Conservation (phyloP, 1,140 invertebrate species). For the Paralvinella palmiformis region DNA sequence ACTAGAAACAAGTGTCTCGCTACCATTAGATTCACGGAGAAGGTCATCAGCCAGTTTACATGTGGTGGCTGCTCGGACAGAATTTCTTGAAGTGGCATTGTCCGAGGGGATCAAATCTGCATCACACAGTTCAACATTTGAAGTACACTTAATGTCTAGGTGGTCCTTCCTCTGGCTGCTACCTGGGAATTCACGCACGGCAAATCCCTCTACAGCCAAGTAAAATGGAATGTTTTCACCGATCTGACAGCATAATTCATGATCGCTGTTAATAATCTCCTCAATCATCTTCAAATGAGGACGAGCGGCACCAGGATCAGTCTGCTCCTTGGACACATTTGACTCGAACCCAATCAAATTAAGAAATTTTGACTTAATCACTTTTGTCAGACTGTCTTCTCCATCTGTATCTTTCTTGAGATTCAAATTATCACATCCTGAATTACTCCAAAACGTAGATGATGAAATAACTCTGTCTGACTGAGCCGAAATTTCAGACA, state of each 20-base stretch:
- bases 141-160: neutral
- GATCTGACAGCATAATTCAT: neutral
- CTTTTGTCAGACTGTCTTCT: neutral
- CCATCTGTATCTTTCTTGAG: too few species aligned
- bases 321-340: neutral
- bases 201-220: constrained; percentile 6
- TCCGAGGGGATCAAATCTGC: neutral
- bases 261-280: neutral
- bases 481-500: too few species aligned
- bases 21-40: neutral
- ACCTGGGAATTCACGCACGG: constrained; percentile 18
- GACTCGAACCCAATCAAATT: neutral
- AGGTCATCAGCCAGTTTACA: neutral
- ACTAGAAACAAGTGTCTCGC: neutral
- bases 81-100: neutral
- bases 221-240: constrained; percentile 1
- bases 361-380: neutral
- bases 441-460: too few species aligned
- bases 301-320: neutral
- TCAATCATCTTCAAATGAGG: neutral
- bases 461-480: too few species aligned
- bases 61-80: neutral
- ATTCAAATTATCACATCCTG: too few species aligned
- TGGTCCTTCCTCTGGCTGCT: constrained; percentile 9
- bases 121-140: neutral